Percentiles rank a stretch among this genome's conserved stretches.
Evolutionary conservation across 2,113 vertebrate genomes (phyloP).

Genomic region (Vulpes lagopus): DNA sequence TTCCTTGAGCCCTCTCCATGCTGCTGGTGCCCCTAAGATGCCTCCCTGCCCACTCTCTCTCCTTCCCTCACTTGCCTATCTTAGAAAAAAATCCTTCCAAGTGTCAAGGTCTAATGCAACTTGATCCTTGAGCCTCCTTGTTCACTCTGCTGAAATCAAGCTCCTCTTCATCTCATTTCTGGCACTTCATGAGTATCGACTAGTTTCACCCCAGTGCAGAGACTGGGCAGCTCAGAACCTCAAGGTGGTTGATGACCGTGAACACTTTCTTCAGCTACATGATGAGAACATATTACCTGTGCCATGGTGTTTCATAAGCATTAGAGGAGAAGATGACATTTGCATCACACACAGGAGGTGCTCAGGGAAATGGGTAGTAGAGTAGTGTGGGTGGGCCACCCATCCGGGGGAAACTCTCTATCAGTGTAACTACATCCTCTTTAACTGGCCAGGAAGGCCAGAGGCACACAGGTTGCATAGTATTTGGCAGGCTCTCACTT

Average conservation of each 20-base stretch:
- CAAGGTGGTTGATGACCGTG: not conserved
- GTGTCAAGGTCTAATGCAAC: not conserved
- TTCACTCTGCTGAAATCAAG: too few relatives aligned
- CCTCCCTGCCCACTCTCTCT: not conserved
- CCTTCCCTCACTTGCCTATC: not conserved
- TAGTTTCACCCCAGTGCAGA: accelerated
- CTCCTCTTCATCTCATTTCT: not conserved
- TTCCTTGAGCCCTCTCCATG: accelerated
- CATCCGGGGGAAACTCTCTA: not conserved
- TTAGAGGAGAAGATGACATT: not conserved
- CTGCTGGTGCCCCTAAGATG: accelerated
- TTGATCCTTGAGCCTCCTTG: not conserved
- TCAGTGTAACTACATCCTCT: not conserved
- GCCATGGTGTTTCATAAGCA: accelerated
- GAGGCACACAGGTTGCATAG: too few relatives aligned
- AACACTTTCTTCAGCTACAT: too few relatives aligned
- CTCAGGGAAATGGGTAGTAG: not conserved
- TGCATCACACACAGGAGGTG: not conserved
- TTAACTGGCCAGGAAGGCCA: not conserved
- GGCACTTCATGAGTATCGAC: not conserved
- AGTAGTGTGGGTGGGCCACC: not conserved
- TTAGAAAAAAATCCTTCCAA: not conserved
- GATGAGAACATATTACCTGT: accelerated
- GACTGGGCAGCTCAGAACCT: not conserved
- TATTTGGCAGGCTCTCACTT: not conserved